Evolutionary conservation across 2,113 vertebrate genomes (phyloP), one percentile per base, ranked within the genome.

Genomic region (Sphaerodactylus townsendi): DNA sequence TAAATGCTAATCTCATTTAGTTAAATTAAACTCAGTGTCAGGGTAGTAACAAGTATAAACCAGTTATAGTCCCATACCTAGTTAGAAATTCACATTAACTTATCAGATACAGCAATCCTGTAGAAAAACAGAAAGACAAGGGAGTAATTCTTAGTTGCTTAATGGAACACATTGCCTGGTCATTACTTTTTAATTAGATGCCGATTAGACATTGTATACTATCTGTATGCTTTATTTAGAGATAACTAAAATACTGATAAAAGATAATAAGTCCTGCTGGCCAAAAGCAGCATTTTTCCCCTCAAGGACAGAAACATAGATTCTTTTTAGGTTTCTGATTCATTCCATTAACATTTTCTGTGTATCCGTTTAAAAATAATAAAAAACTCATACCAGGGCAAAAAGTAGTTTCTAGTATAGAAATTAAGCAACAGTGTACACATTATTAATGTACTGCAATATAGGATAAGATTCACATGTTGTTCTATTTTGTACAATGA

Each of bases 71-170:
- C 35, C 65, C 59, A 73, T 30, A 73, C 37, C 23, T 85, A 59
- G 62, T 83, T 87, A 76, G 90, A 80, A 82, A 85, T 85, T 68
- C 48, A 25, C 37, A 69, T 70, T 77, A 83, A 64, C 62, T n/a
- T 66, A 33, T 46, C 81, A 75, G 23, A 35, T 65, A 75, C 30
- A 83, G 30, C 25, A 50, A 83, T 37, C 41, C n/a, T 66, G 71
- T 50, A 33, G 44, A 48, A 48, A 8, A 30, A 64, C 53, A 74
- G 59, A 69, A 41, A 59, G 48, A 56, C 11, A 17, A 17, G 35
- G 65, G 74, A 70, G 37, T 84, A 65, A 19, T 84, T 84, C 69
- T 46, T 17, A 56, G 77, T 44, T 53, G 64, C 48, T 66, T 56
- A 70, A 84, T 46, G 71, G 41, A 66, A 48, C n/a, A 65, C 4